A percentile compares a stretch with the other conserved stretches of the same genome.
Evolutionary conservation across 1,140 invertebrate species (phyloP).

Genomic region (Drosophila saltans): DNA sequence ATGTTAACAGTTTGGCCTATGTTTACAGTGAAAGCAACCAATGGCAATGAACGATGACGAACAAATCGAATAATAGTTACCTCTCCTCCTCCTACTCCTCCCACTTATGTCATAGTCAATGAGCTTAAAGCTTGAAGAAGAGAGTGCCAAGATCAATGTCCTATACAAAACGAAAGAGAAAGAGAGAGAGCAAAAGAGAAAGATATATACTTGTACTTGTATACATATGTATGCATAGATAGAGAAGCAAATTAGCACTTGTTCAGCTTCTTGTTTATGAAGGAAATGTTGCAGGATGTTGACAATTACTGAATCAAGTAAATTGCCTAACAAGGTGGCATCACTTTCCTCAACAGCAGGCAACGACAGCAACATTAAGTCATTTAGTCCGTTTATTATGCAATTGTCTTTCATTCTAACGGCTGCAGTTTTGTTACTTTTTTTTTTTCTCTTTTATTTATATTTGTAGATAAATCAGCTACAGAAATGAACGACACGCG

Average conservation of each 20-base stretch:
- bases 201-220: too few relatives aligned
- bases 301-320: constrained; percentile 68
- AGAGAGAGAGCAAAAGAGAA: constrained; percentile 4
- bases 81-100: background rate
- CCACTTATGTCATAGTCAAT: constrained; percentile 24
- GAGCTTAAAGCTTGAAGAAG: background rate
- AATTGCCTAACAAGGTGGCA: constrained; percentile 60
- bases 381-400: constrained; percentile 51
- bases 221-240: background rate
- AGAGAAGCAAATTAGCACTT: constrained; percentile 23
- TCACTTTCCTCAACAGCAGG: constrained; percentile 30
- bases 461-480: constrained; percentile 23
- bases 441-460: constrained; percentile 15
- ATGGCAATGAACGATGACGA: constrained; percentile 49
- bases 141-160: background rate
- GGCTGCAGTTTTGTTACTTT: constrained; percentile 48
- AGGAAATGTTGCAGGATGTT: constrained; percentile 56
- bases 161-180: background rate
- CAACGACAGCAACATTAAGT: constrained; percentile 17
- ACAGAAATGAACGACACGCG: constrained; percentile 31
- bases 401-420: constrained; percentile 65
- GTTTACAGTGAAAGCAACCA: constrained; percentile 53
- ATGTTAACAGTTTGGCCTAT: constrained; percentile 66
- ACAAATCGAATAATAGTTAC: background rate
- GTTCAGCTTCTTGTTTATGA: constrained; percentile 1